These are phyloP conservation scores for Tupaia chinensis DNA, from an alignment of 2,113 vertebrate species.

Conservation along the genomic window DNA sequence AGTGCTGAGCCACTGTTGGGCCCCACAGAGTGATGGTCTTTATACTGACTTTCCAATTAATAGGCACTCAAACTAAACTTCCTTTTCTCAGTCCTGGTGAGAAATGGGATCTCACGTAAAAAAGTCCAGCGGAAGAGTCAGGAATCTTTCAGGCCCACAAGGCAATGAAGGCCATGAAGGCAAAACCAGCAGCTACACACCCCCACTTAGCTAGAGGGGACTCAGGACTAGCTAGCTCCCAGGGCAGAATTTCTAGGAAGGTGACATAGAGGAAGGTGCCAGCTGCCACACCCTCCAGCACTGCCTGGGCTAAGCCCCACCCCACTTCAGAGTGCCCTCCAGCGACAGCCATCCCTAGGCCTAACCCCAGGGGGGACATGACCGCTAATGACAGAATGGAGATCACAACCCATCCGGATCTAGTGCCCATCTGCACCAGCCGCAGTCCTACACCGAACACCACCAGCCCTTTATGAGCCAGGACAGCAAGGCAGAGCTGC, in stretches of 20 bases:
- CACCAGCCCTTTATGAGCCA: conserved; percentile 94
- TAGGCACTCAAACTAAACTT: not conserved
- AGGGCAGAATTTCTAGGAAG: conserved; percentile 95
- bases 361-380: conserved; percentile 93
- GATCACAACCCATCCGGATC: conserved; percentile 86
- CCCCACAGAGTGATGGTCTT: not conserved
- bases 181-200: conserved; percentile 92
- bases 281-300: conserved; percentile 92
- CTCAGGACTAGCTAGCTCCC: conserved; percentile 90
- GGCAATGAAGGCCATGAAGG: conserved; percentile 91
- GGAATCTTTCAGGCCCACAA: conserved; percentile 88
- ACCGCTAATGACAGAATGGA: conserved; percentile 90
- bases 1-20: too few species aligned
- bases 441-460: conserved; percentile 93
- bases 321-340: conserved; percentile 82
- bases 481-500: conserved; percentile 92
- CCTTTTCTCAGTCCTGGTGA: not conserved
- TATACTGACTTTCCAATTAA: not conserved
- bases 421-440: conserved; percentile 88
- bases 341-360: conserved; percentile 89
- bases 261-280: conserved; percentile 95
- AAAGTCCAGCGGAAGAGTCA: not conserved
- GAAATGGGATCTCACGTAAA: not conserved
- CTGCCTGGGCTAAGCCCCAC: conserved; percentile 88
- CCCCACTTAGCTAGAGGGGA: conserved; percentile 91